Evolutionary conservation across 2,113 vertebrate species (phyloP).

Genomic region (Phrynosoma platyrhinos): DNA sequence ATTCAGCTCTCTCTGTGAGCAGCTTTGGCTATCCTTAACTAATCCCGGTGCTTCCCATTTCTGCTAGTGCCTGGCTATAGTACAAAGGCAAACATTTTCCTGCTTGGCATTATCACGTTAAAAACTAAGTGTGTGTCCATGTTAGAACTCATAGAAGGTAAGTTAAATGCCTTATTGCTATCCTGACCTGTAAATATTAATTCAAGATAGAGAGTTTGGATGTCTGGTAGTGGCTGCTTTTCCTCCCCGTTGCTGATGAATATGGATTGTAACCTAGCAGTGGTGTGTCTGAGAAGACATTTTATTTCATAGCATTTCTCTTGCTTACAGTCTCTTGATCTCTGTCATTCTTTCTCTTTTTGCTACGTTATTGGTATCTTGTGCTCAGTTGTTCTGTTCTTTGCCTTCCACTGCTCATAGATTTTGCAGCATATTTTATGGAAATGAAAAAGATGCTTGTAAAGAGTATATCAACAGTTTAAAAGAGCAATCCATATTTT

Average conservation of each 20-base stretch:
- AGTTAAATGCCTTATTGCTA: slow-evolving; percentile 71
- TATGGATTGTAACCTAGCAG: slow-evolving; percentile 41
- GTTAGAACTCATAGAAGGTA: slow-evolving; percentile 88
- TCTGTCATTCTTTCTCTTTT: slow-evolving; percentile 20
- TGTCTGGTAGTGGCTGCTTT: slow-evolving; percentile 41
- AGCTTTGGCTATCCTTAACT: slow-evolving; percentile 76
- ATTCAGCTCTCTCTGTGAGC: slow-evolving; percentile 77
- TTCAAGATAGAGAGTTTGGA: slow-evolving; percentile 32
- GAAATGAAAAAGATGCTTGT: slow-evolving; percentile 44
- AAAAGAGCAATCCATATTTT: slow-evolving; percentile 49
- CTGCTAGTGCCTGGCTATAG: slow-evolving; percentile 67
- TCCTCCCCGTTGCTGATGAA: slow-evolving; percentile 39
- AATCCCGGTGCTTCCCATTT: slow-evolving; percentile 71
- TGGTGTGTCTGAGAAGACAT: slow-evolving; percentile 52
- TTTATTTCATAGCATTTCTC: slow-evolving; percentile 48
- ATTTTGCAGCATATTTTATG: slow-evolving; percentile 43
- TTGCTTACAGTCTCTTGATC: slow-evolving; percentile 4
- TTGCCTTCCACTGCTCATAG: slow-evolving; percentile 37
- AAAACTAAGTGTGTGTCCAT: slow-evolving; percentile 77
- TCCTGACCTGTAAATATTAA: slow-evolving; percentile 47
- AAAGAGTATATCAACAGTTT: slow-evolving; percentile 25
- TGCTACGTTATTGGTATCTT: slow-evolving; percentile 37
- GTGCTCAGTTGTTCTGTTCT: not conserved
- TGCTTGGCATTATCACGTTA: slow-evolving; percentile 66
- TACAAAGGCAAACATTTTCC: slow-evolving; percentile 66